Percentiles rank a stretch among this genome's conserved stretches.
Evolutionary conservation across 1,140 invertebrate species (phyloP).

Genomic region (Galleria mellonella): DNA sequence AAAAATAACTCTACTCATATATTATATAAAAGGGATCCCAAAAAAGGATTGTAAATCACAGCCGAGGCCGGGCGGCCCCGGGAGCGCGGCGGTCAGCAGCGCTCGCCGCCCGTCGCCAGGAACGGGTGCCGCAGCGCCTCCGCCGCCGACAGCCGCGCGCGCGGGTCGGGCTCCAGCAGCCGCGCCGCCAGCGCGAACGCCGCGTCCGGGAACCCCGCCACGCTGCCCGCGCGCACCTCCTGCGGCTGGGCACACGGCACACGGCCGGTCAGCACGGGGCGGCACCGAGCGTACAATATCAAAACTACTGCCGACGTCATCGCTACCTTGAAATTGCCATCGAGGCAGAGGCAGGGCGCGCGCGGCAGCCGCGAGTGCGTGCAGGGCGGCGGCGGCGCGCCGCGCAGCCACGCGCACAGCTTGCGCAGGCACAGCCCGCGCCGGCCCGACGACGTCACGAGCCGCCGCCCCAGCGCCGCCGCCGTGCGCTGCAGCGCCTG

Average conservation of each 20-base stretch:
- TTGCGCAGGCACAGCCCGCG: constrained; percentile 48
- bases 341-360: constrained; percentile 25
- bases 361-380: constrained; percentile 17
- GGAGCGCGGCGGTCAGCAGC: not conserved
- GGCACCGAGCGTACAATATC: too few relatives aligned
- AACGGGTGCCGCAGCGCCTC: constrained; percentile 86
- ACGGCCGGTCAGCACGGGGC: not conserved
- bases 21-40: too few relatives aligned
- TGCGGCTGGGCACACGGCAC: constrained; percentile 12
- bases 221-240: constrained; percentile 1
- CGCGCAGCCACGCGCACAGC: constrained; percentile 39
- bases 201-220: constrained; percentile 76
- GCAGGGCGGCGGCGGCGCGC: constrained; percentile 11
- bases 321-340: constrained; percentile 3
- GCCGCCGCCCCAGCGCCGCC: constrained; percentile 69
- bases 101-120: constrained; percentile 55
- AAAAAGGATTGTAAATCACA: too few relatives aligned
- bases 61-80: too few relatives aligned
- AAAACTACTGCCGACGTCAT: too few relatives aligned
- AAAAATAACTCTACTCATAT: too few relatives aligned
- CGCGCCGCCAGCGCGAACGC: constrained; percentile 85
- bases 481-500: constrained; percentile 81
- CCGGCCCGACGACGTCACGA: constrained; percentile 31
- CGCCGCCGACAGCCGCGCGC: constrained; percentile 81
- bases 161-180: constrained; percentile 86